Evolutionary conservation across 2,113 vertebrate species (phyloP), one percentile per base, ranked within the genome.

Genomic region (Falco punctatus): DNA sequence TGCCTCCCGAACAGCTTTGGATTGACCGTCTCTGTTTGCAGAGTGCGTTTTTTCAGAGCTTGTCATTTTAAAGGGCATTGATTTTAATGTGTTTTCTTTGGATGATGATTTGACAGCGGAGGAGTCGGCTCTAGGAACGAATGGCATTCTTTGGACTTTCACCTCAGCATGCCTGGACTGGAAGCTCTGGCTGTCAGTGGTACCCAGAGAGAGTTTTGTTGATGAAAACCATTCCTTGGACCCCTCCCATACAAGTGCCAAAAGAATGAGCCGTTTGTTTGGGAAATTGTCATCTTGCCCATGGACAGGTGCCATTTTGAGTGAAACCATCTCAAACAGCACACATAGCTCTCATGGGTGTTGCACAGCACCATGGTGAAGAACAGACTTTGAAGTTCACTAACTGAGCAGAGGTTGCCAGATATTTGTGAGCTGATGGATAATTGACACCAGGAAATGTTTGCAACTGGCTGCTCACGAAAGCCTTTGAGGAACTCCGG

Each of bases 41-140:
- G 78, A 74, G 30, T 5, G 20, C 0, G 1, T 38, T 93, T 94
- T 80, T 66, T 46, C 54, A 22, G 84, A 46, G 62, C 81, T 71
- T 52, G 74, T 93, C n/a, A 13, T 89, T 92, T 95, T 75, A 59
- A 85, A 79, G 79, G 86, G 75, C 85, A 84, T 84, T 78, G 85
- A 58, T 71, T 93, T 92, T 77, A 74, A 93, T 32, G 48, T 96
- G 86, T 97, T 97, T 96, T 88, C 75, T 71, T 97, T 97, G 95
- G 96, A 84, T 30, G 81, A 48, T 0, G 2, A 26, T 75, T 96
- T 77, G 77, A 90, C 94, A 57, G 75, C 0, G 0, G 30, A 64
- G 69, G 65, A 80, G 27, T 54, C 4, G 4, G 82, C 75, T 94
- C 75, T 35, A 19, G 59, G 79, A 10, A 83, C 57, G 75, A 96